Base-by-base conservation (phyloP, 30 jellyfish, hydroid and myxozoan genomes). In the Mastigias papua region DNA sequence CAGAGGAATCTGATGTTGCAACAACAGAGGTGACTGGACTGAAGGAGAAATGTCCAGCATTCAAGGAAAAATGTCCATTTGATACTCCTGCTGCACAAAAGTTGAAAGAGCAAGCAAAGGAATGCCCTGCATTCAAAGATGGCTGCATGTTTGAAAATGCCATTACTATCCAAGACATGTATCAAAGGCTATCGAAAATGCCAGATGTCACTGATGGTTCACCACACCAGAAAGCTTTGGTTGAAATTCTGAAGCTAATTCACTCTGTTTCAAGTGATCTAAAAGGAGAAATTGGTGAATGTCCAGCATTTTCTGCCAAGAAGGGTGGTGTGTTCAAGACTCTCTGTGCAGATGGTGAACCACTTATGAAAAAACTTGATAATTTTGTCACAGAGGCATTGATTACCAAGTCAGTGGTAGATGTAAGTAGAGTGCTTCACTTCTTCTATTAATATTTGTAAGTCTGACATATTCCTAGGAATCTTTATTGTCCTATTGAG, bases 1-100 rank as follows among this genome's bases (percentile, higher is more conserved):
- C 67, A 54, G 67, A 54, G 27, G 27, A 54, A 54, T 19, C 67
- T 54, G 67, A 54, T 5, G 25, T 19, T 0, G 27, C 17, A 25
- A 19, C 9, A 6, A 54, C 23, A 54, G 67, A 54, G 25, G 67
- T 54, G 17, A 19, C 67, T 54, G 88, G 73, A 64, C 50, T 90
- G 83, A 71, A 82, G 70, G 97, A 73, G 25, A 90, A 88, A 63
- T 88, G 96, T 62, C 96, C 96, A n/a, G 96, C 96, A 1, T 90
- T 90, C 64, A 48, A 72, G 42, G 84, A 82, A 21, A 80, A 80
- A 54, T 90, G 97, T 87, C 97, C 97, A 0, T 90, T 78, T 76
- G 97, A 78, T 35, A 71, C 78, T 5, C 91, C 91, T 1, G 94
- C 75, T 1, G 78, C 81, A 34, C 77, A 76, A 32, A 69, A 65